phyloP scores from a whole-genome alignment of 2,888 invertebrate species.

The Unio delphinus region DNA sequence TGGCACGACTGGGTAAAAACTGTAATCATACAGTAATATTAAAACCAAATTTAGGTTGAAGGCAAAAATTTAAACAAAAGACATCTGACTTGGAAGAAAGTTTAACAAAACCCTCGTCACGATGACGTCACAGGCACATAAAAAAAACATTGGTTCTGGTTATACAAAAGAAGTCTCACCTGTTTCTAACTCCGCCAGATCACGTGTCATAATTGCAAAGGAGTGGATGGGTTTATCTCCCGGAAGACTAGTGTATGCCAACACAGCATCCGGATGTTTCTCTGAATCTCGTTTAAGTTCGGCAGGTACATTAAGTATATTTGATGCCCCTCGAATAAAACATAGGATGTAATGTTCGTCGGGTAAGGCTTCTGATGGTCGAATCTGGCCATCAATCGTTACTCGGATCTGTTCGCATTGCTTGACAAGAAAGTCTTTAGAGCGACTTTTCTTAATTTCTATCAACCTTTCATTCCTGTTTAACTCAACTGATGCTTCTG shows the following conservation, averaged over 20 bases:
- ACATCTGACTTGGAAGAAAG: too few species aligned
- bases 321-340: constrained; percentile 29
- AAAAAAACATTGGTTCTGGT: neutral
- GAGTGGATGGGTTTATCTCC: constrained; percentile 21
- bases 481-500: constrained; percentile 26
- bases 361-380: constrained; percentile 22
- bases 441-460: constrained; percentile 41
- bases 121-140: neutral
- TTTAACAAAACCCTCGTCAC: too few species aligned
- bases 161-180: constrained; percentile 19
- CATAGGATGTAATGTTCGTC: constrained; percentile 31
- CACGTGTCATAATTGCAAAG: constrained; percentile 40
- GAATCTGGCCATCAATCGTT: constrained; percentile 37
- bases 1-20: too few species aligned
- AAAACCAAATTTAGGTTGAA: too few species aligned
- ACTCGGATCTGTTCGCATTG: constrained; percentile 34
- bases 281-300: constrained; percentile 45
- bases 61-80: too few species aligned
- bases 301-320: constrained; percentile 34
- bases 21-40: too few species aligned
- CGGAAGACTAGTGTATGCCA: constrained; percentile 24
- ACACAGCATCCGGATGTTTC: constrained; percentile 40
- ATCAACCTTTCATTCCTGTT: constrained; percentile 27
- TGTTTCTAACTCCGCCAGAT: constrained; percentile 37
- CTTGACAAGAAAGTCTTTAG: constrained; percentile 35